Base-by-base conservation (phyloP, 2,113 vertebrate species). In the Sula dactylatra region DNA sequence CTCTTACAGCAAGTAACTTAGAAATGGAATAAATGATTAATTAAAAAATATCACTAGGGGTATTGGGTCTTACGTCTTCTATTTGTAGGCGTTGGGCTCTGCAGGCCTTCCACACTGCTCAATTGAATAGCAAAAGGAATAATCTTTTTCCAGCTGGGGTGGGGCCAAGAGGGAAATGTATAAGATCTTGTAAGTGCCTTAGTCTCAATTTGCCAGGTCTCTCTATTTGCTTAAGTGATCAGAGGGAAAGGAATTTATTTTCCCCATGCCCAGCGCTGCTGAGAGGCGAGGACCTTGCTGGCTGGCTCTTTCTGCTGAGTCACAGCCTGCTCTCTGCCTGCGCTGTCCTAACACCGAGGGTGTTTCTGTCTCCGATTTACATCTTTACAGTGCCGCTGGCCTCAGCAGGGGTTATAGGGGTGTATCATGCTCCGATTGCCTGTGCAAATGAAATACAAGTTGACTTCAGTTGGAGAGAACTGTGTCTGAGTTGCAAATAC, bases 241-340 rank as follows among this genome's bases (percentile, higher is more conserved):
- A 34, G 62, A 66, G 61, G 52, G 90, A 49, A 62, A 66, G 1
- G 85, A 50, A 27, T 50, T 50, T 55, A 80, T 73, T 76, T 59
- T 56, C 7, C 71, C 80, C 2, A 0, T 16, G 78, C 79, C 38
- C 26, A 3, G 79, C 9, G 3, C 34, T 9, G 62, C 82, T 3
- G 47, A 11, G 67, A 55, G 16, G 66, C 3, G 6, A 91, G 73
- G 82, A 89, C 69, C 64, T 36, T 7, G 50, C 34, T 34, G 84
- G 40, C 82, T 13, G 61, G 40, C 52, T 85, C 55, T 72, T 22
- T 12, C 56, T 95, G 96, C 96, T 94, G 96, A 95, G 90, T 97
- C 96, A 96, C 54, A 0, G 93, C 77, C 83, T 6, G 58, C 58
- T 62, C 18, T 8, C 90, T 3, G 84, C 72, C 86, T 18, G 72